Percentiles rank a stretch among this genome's conserved stretches.
These are phyloP conservation scores for Sprattus sprattus DNA, from an alignment of 2,113 vertebrate genomes.

Conservation along the genomic window DNA sequence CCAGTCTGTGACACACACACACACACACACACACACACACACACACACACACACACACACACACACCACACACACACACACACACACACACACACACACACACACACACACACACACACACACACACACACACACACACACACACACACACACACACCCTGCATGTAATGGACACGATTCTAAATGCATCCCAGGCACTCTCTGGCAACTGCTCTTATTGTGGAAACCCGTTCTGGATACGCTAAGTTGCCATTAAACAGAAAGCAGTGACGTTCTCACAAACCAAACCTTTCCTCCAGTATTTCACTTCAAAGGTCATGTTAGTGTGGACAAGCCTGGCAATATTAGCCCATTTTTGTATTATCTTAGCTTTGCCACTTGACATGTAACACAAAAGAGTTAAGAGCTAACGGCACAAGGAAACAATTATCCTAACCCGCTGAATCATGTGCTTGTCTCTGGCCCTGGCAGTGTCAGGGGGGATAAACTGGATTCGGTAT, in stretches of 20 bases:
- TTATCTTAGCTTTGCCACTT: background rate
- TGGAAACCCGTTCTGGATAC: background rate
- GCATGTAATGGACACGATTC: background rate
- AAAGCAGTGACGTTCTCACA: background rate
- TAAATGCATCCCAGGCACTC: background rate
- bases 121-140: background rate
- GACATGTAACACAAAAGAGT: background rate
- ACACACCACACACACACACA: background rate
- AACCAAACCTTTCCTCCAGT: background rate
- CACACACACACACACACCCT: background rate
- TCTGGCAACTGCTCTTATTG: background rate
- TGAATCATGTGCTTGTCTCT: conserved; percentile 1
- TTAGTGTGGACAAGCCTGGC: background rate
- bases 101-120: background rate
- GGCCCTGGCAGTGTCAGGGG: background rate
- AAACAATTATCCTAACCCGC: background rate
- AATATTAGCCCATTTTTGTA: background rate
- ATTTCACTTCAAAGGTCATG: background rate
- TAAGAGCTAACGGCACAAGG: background rate
- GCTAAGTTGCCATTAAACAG: background rate
- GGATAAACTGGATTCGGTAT: background rate
- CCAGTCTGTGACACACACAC: background rate
- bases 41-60: background rate
- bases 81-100: background rate
- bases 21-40: too few species aligned